Conservation (phyloP, 2,888 invertebrate genomes). For the Apodemia zela region DNA sequence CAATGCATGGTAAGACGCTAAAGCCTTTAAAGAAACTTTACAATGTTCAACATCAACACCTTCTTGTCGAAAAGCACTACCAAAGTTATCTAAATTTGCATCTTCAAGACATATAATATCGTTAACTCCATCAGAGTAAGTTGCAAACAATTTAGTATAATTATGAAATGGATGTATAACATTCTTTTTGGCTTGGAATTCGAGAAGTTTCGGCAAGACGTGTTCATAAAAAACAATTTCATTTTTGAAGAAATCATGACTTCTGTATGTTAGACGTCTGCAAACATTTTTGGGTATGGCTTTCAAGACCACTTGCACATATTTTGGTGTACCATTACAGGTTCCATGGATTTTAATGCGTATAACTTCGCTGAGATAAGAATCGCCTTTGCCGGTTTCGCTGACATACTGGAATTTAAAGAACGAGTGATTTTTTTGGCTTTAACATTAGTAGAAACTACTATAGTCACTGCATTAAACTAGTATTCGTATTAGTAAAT, state of each 20-base stretch:
- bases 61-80: conserved; percentile 64
- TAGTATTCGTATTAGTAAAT: too few species aligned
- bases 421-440: neutral
- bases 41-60: conserved; percentile 76
- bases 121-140: conserved; percentile 71
- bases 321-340: conserved; percentile 42
- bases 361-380: conserved; percentile 83
- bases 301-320: conserved; percentile 82
- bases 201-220: conserved; percentile 66
- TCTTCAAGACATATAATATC: conserved; percentile 81
- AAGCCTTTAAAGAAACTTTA: conserved; percentile 64
- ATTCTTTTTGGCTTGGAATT: conserved; percentile 60
- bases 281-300: conserved; percentile 83
- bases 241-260: conserved; percentile 84
- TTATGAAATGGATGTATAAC: conserved; percentile 72
- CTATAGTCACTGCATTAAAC: too few species aligned
- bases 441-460: too few species aligned
- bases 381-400: conserved; percentile 83
- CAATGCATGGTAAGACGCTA: conserved; percentile 81
- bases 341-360: conserved; percentile 79
- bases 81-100: conserved; percentile 64
- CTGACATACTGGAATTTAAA: conserved; percentile 56
- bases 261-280: conserved; percentile 82
- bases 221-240: conserved; percentile 84
- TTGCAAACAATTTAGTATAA: conserved; percentile 66